Evolutionary conservation across 2,113 vertebrate genomes (phyloP), one percentile per base, ranked within the genome.

Genomic region (Carassius gibelio): DNA sequence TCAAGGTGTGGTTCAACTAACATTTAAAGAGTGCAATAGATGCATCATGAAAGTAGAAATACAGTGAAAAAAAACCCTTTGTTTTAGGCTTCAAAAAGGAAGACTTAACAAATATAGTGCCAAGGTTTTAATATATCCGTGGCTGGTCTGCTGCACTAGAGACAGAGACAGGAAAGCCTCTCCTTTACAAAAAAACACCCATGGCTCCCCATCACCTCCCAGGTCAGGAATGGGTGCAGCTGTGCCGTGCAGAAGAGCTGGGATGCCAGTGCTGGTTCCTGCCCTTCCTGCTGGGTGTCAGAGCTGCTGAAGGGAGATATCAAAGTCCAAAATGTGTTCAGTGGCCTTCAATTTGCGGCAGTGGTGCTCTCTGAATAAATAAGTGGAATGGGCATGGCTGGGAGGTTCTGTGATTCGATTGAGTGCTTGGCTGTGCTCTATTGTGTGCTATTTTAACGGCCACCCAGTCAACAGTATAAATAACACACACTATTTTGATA

Each of bases 251-350:
- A 17, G 48, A 26, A 19, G 72, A 75, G 42, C 72, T 75, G 5
- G 38, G 38, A 42, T 42, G 38, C 38, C 38, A 42, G 6, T 42
- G 5, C 38, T 45, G 57, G 57, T 50, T 77, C 26, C 71, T 64
- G 76, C 84, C 84, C 81, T 87, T 89, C 88, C 84, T 89, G 88
- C 64, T 79, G 36, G 64, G 61, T 84, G 85, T 76, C 82, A 83
- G 30, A 52, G 30, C 72, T 83, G 84, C 76, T 78, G 82, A 84
- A 83, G 74, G 61, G 82, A 88, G 86, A 88, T 61, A 86, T 84
- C 79, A 84, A 86, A 84, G 82, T 74, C 23, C 74, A 45, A 87
- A 87, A 88, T 87, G 88, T 88, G 85, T 87, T 86, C 80, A 78
- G 85, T 88, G 87, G 61, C 87, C 82, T 86, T 74, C 64, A 88